These are phyloP conservation scores for Stegodyphus dumicola DNA, from an alignment of 1,140 invertebrate genomes.

Conservation along the genomic window DNA sequence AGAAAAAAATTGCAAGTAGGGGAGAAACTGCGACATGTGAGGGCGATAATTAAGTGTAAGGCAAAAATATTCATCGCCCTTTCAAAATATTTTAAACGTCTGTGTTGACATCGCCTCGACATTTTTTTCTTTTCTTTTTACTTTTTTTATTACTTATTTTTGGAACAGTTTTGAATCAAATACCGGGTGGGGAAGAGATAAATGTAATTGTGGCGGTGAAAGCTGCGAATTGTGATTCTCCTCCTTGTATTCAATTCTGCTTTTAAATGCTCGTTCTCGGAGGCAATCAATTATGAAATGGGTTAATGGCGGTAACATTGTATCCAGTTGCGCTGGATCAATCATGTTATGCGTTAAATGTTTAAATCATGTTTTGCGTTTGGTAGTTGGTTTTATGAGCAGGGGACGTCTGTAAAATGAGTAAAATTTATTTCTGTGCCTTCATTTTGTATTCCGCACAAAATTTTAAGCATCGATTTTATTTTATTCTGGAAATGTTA, in stretches of 20 bases:
- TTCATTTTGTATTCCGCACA: no score
- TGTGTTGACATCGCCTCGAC: slow-evolving; percentile 46
- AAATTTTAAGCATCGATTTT: no score
- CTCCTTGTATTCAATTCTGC: background rate
- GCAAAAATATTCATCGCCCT: slow-evolving; percentile 54
- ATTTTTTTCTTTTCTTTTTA: background rate
- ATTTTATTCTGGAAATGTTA: no score
- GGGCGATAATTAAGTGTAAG: slow-evolving; percentile 59
- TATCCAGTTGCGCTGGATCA: no score
- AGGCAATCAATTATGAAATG: background rate
- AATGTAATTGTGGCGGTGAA: background rate
- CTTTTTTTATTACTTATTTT: background rate
- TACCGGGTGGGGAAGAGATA: background rate
- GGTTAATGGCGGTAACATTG: background rate
- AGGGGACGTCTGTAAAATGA: no score
- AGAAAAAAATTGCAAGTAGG: background rate
- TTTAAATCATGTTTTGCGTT: no score
- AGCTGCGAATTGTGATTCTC: no score
- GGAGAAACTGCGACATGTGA: slow-evolving; percentile 7
- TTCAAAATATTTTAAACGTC: slow-evolving; percentile 51
- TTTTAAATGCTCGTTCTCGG: background rate
- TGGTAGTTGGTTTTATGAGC: no score
- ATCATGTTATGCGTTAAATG: no score
- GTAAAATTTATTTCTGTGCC: no score
- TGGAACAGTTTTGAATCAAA: background rate